These are phyloP conservation scores for Acheta domesticus DNA, from an alignment of 2,888 invertebrate genomes.

Conservation along the genomic window DNA sequence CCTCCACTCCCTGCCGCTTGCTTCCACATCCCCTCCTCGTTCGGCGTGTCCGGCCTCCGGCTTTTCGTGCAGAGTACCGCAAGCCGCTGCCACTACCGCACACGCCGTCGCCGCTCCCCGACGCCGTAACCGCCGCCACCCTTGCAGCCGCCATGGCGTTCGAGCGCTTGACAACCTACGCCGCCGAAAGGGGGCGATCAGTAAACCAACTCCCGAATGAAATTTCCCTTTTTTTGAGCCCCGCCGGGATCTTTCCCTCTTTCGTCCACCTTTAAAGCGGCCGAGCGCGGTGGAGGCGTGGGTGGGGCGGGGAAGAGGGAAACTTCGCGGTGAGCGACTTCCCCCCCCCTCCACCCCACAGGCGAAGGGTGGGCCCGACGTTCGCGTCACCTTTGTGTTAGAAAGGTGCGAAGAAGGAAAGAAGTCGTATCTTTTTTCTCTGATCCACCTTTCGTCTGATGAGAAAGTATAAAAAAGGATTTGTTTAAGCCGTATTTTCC, in stretches of 20 bases:
- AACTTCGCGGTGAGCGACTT: too few relatives aligned
- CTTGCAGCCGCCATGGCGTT: not conserved
- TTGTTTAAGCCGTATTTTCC: not conserved
- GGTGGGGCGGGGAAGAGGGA: too few relatives aligned
- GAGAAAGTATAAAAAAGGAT: not conserved
- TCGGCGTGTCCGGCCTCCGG: not conserved
- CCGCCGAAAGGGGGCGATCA: not conserved
- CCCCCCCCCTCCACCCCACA: too few relatives aligned
- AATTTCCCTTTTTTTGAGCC: not conserved
- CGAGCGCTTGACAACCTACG: not conserved
- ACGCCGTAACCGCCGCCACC: too few relatives aligned
- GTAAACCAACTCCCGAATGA: not conserved
- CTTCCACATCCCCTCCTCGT: not conserved
- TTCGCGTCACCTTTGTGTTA: not conserved
- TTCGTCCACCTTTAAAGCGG: not conserved
- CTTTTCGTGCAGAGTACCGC: not conserved
- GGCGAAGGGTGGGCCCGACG: not conserved
- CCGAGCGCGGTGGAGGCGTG: not conserved
- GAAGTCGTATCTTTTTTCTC: not conserved
- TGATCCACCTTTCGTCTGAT: not conserved
- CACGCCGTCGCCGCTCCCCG: too few relatives aligned
- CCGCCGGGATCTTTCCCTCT: conserved; percentile 8
- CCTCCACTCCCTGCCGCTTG: not conserved
- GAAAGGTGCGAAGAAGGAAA: conserved; percentile 1
- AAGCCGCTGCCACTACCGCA: not conserved